phyloP scores from a whole-genome alignment of 2,113 vertebrate genomes.

The Mastomys coucha region DNA sequence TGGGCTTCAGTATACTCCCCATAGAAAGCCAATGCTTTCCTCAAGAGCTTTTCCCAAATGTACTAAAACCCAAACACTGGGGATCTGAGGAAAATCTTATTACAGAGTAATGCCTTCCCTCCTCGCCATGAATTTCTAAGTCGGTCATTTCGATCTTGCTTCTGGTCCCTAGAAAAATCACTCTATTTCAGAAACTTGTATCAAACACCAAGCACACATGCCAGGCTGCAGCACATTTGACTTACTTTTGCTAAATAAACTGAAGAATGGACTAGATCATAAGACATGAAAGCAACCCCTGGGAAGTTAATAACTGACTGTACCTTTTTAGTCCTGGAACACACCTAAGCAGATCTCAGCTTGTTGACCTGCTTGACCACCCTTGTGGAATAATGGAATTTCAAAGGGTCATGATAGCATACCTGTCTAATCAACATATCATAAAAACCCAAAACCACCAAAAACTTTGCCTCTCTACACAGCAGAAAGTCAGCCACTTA shows the following conservation, averaged over 20 bases:
- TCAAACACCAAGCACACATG: slow-evolving; percentile 32
- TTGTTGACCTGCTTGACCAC: slow-evolving; percentile 61
- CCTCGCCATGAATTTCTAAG: background rate
- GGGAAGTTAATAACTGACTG: slow-evolving; percentile 55
- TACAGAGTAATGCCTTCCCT: background rate
- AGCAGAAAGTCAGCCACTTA: slow-evolving; percentile 48
- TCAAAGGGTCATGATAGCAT: slow-evolving; percentile 59
- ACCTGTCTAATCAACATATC: slow-evolving; percentile 51
- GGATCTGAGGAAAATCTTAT: slow-evolving; percentile 27
- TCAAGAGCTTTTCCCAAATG: background rate
- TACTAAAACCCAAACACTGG: slow-evolving; percentile 4
- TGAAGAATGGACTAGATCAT: slow-evolving; percentile 23
- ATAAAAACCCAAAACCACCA: slow-evolving; percentile 22
- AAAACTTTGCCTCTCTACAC: slow-evolving; percentile 50
- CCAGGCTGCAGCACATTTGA: slow-evolving; percentile 1
- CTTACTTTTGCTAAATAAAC: slow-evolving; percentile 63
- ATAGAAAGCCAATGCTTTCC: background rate
- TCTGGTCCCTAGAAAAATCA: slow-evolving; percentile 52
- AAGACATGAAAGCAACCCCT: slow-evolving; percentile 54
- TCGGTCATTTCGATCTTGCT: slow-evolving; percentile 54
- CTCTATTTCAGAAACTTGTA: slow-evolving; percentile 41
- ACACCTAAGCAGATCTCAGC: slow-evolving; percentile 58
- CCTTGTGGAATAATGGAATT: slow-evolving; percentile 49
- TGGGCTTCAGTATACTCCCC: background rate
- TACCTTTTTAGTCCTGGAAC: slow-evolving; percentile 65